These are phyloP conservation scores for Pharmacophagus antenor DNA, from an alignment of 2,888 invertebrate genomes.

Conservation along the genomic window DNA sequence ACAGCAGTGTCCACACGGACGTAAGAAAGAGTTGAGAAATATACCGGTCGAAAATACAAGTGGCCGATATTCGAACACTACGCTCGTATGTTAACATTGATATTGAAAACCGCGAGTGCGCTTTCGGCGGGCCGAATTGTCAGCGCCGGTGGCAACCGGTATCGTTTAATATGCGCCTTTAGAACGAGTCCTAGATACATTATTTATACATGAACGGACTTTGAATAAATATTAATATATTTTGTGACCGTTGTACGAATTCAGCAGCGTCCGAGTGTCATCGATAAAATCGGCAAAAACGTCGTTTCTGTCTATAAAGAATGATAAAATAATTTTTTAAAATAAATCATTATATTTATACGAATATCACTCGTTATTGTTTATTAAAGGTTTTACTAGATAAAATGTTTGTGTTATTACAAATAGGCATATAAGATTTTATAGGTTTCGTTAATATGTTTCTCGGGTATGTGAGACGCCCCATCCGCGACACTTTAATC, in stretches of 20 bases:
- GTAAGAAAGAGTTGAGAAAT: constrained; percentile 40
- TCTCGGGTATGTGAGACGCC: background rate
- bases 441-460: background rate
- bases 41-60: constrained; percentile 19
- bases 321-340: too few relatives aligned
- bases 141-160: constrained; percentile 9
- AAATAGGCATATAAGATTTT: background rate
- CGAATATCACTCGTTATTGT: too few relatives aligned
- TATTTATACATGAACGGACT: constrained; percentile 26
- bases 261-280: background rate
- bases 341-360: too few relatives aligned
- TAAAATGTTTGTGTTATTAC: background rate
- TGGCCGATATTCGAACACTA: constrained; percentile 35
- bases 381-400: too few relatives aligned
- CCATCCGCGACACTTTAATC: constrained; percentile 29
- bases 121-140: constrained; percentile 5
- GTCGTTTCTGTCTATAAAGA: background rate
- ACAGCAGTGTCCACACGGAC: constrained; percentile 35
- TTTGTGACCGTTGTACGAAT: background rate
- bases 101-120: constrained; percentile 39
- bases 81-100: constrained; percentile 40
- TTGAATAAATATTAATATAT: constrained; percentile 18
- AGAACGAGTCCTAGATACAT: constrained; percentile 32
- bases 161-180: constrained; percentile 13
- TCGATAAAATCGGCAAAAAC: background rate